Percentiles rank a stretch among this genome's conserved stretches.
These are phyloP conservation scores for Drosophila suboccidentalis DNA, from an alignment of 2,888 invertebrate species.

Conservation along the genomic window DNA sequence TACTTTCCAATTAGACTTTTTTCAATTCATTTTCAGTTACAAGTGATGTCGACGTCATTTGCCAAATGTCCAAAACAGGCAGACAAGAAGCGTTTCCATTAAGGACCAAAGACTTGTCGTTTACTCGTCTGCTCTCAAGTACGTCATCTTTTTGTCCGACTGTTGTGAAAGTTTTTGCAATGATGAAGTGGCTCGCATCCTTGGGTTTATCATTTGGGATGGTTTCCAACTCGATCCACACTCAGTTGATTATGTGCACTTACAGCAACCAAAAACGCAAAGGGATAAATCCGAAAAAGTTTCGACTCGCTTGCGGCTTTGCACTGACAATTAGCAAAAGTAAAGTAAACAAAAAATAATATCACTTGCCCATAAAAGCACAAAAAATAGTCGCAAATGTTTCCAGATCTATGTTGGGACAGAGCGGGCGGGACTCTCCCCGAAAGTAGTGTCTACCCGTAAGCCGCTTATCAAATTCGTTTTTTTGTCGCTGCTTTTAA, in stretches of 20 bases:
- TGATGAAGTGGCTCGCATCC: constrained; percentile 54
- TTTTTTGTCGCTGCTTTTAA: constrained; percentile 39
- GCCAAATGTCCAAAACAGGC: constrained; percentile 45
- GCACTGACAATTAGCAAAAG: constrained; percentile 71
- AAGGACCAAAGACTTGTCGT: constrained; percentile 31
- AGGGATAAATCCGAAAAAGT: constrained; percentile 50
- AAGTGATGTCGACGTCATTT: constrained; percentile 21
- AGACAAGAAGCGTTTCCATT: constrained; percentile 65
- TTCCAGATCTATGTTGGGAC: constrained; percentile 15
- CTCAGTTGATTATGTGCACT: constrained; percentile 78
- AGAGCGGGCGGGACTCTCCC: background rate
- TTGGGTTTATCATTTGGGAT: constrained; percentile 26
- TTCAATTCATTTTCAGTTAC: constrained; percentile 30
- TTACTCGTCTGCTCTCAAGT: constrained; percentile 56
- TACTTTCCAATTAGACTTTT: constrained; percentile 65
- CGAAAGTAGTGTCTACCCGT: constrained; percentile 19
- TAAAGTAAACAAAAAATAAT: constrained; percentile 49
- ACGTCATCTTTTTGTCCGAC: constrained; percentile 59
- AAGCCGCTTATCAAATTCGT: constrained; percentile 72
- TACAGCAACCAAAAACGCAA: constrained; percentile 48
- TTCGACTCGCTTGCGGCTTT: constrained; percentile 66
- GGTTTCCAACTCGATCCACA: constrained; percentile 22
- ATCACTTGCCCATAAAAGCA: constrained; percentile 25
- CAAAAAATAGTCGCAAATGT: constrained; percentile 52
- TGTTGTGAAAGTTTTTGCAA: constrained; percentile 56